Evolutionary conservation across 1,140 invertebrate genomes (phyloP).

Genomic region (Branchinecta lindahli): DNA sequence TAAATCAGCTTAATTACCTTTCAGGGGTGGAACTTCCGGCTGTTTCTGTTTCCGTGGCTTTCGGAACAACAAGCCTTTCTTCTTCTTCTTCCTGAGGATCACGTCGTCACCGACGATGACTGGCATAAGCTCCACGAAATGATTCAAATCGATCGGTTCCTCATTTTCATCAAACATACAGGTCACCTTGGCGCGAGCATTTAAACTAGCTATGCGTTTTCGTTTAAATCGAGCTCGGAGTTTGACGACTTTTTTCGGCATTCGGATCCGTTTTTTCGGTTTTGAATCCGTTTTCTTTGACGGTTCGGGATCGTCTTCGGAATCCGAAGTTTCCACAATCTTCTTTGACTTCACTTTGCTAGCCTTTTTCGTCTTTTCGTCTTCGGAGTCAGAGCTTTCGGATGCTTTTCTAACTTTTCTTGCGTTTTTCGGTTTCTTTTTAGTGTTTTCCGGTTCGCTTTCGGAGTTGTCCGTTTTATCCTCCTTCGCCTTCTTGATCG

Average conservation of each 20-base stretch:
- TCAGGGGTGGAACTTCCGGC: background rate
- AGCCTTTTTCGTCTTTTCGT: background rate
- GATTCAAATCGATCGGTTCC: constrained; percentile 2
- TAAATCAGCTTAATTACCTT: background rate
- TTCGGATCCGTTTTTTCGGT: background rate
- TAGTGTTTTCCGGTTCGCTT: too few species aligned
- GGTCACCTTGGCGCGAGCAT: background rate
- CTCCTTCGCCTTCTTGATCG: too few species aligned
- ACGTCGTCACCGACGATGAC: background rate
- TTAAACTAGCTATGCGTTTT: background rate
- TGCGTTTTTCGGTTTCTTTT: too few species aligned
- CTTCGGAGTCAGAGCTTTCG: background rate
- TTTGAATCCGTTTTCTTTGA: background rate
- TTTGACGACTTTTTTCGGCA: background rate
- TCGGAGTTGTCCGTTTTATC: too few species aligned
- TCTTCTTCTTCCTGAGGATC: constrained; percentile 6
- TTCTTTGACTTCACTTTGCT: background rate
- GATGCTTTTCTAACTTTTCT: too few species aligned
- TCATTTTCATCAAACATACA: background rate
- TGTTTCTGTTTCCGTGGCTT: background rate
- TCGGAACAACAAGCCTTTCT: background rate
- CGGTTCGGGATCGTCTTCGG: background rate
- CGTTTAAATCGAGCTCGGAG: background rate
- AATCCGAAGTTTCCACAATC: background rate
- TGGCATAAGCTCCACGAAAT: background rate